Conservation (phyloP, 2,888 invertebrate species). For the Cosmia trapezina region DNA sequence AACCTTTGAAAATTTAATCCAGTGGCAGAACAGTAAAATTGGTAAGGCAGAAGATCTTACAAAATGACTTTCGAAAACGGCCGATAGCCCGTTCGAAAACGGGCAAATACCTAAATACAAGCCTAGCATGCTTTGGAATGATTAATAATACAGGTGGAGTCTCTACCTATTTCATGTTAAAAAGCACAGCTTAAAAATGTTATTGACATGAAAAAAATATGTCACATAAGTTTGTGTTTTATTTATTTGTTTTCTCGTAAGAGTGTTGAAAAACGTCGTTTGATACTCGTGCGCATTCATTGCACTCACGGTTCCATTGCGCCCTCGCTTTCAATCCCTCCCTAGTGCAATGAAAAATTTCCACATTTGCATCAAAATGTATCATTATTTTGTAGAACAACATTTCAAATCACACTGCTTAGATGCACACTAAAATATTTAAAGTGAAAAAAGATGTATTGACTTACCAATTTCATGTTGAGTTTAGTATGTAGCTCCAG, state of each 20-base stretch:
- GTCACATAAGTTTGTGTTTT: no score
- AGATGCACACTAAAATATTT: background rate
- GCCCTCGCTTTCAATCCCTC: background rate
- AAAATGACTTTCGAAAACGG: no score
- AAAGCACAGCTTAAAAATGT: background rate
- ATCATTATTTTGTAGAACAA: background rate
- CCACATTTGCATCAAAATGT: background rate
- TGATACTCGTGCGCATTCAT: background rate
- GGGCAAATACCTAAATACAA: no score
- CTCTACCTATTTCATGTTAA: background rate
- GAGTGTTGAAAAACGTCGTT: background rate
- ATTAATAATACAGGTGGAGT: no score
- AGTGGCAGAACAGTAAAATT: no score
- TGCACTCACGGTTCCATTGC: background rate
- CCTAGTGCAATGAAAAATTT: background rate
- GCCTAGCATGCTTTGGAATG: background rate
- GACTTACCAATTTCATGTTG: conserved; percentile 40
- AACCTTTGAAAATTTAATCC: no score
- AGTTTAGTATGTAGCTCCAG: conserved; percentile 13
- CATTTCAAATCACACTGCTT: background rate
- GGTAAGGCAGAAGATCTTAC: no score
- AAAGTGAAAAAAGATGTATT: background rate
- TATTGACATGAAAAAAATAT: background rate
- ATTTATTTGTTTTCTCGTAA: background rate
- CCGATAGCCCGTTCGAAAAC: no score